These are phyloP conservation scores for Antidorcas marsupialis DNA, from an alignment of 2,113 vertebrate species.

Conservation along the genomic window DNA sequence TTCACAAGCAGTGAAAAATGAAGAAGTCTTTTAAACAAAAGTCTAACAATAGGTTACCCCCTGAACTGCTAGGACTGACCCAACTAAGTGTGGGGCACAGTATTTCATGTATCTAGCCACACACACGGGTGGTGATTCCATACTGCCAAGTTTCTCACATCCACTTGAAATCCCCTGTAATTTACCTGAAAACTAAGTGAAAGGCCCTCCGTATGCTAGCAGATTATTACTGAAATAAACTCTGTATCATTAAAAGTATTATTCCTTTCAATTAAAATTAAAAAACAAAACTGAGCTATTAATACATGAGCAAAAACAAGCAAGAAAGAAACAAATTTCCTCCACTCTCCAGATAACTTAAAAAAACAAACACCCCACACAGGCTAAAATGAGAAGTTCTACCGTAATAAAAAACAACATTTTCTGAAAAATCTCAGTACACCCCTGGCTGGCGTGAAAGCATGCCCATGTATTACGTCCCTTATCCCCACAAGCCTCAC, in stretches of 20 bases:
- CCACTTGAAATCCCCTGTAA: background rate
- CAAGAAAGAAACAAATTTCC: background rate
- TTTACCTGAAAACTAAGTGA: background rate
- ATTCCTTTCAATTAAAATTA: background rate
- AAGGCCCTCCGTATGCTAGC: background rate
- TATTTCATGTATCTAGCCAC: background rate
- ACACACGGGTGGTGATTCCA: background rate
- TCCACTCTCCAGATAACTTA: background rate
- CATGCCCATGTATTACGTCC: accelerated
- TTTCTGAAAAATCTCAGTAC: too few species aligned
- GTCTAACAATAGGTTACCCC: background rate
- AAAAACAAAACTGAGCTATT: background rate
- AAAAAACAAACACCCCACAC: background rate
- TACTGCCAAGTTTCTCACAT: background rate
- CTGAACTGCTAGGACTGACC: background rate
- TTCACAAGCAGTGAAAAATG: background rate
- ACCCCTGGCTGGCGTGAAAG: accelerated
- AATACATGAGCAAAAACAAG: background rate
- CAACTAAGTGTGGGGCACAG: background rate
- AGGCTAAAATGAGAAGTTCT: background rate
- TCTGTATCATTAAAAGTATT: background rate
- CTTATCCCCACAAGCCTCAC: background rate
- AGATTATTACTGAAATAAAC: background rate
- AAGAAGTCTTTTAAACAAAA: background rate
- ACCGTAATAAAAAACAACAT: background rate